These are phyloP conservation scores for Propithecus deckenii DNA, from an alignment of 2,797 vertebrate genomes.

Conservation along the genomic window DNA sequence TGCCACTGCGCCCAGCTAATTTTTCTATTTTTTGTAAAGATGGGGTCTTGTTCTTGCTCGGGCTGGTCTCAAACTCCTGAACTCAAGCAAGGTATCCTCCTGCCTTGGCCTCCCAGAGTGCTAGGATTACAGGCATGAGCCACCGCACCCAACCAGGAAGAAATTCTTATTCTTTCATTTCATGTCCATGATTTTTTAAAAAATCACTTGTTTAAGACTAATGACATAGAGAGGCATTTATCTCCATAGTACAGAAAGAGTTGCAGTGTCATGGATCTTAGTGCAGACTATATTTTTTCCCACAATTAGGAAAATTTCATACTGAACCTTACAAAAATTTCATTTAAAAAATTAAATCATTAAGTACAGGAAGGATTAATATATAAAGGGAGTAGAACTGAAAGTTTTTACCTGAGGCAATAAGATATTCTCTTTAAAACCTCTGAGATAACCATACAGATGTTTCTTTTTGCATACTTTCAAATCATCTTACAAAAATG, in stretches of 20 bases:
- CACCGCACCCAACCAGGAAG: background rate
- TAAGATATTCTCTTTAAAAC: constrained; percentile 32
- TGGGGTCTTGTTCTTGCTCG: background rate
- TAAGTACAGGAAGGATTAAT: background rate
- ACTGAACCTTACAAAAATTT: constrained; percentile 36
- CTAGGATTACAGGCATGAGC: background rate
- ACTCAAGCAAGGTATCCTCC: background rate
- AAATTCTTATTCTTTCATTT: constrained; percentile 24
- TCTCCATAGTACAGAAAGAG: background rate
- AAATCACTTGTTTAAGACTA: constrained; percentile 17
- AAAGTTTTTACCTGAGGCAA: background rate
- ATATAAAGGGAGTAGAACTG: background rate
- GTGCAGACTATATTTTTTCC: too few relatives aligned
- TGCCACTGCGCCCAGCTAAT: background rate
- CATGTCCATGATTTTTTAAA: background rate
- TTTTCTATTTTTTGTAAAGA: background rate
- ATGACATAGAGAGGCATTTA: background rate
- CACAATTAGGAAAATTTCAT: background rate
- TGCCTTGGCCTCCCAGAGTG: background rate
- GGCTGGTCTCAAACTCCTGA: background rate
- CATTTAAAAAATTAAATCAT: background rate
- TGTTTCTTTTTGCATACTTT: constrained; percentile 61
- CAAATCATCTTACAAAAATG: constrained; percentile 72
- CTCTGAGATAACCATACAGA: constrained; percentile 40
- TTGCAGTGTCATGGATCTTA: too few relatives aligned